phyloP scores from a whole-genome alignment of 2,888 invertebrate genomes.

The Chrysotoxum bicinctum region DNA sequence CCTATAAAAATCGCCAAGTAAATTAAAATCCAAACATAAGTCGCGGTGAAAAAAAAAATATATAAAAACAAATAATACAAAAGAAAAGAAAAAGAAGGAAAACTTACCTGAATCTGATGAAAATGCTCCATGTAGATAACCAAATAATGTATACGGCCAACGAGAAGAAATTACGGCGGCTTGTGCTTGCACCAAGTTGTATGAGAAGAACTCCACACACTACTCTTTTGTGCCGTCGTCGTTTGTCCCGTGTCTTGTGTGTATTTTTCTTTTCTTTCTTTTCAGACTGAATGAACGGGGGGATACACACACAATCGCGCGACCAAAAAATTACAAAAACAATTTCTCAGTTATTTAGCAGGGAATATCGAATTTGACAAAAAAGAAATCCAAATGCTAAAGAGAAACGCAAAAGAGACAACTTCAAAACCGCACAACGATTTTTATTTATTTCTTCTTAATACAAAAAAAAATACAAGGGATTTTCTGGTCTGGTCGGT shows the following conservation, averaged over 20 bases:
- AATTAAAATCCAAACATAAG: constrained; percentile 35
- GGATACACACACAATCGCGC: constrained; percentile 58
- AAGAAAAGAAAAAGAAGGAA: constrained; percentile 74
- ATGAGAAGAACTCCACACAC: constrained; percentile 71
- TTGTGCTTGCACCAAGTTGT: constrained; percentile 67
- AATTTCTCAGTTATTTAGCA: constrained; percentile 20
- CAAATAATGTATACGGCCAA: constrained; percentile 71
- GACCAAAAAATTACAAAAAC: constrained; percentile 33
- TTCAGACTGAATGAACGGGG: constrained; percentile 11
- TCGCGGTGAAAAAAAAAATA: constrained; percentile 48
- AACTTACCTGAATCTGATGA: constrained; percentile 81
- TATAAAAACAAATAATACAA: constrained; percentile 60
- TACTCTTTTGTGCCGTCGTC: constrained; percentile 54
- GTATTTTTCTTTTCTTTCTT: constrained; percentile 48
- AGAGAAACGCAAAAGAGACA: constrained; percentile 52
- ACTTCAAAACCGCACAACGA: constrained; percentile 40
- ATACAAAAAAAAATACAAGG: constrained; percentile 5
- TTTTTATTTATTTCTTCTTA: constrained; percentile 15
- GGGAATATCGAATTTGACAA: constrained; percentile 18
- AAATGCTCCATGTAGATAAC: constrained; percentile 79
- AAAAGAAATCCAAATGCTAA: constrained; percentile 37
- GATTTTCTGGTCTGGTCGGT: constrained; percentile 11
- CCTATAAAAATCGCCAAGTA: not conserved
- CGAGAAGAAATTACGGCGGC: constrained; percentile 70
- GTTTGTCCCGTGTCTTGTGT: constrained; percentile 54